phyloP scores from a whole-genome alignment of 2,797 vertebrate genomes.

The Etheostoma nigrum region DNA sequence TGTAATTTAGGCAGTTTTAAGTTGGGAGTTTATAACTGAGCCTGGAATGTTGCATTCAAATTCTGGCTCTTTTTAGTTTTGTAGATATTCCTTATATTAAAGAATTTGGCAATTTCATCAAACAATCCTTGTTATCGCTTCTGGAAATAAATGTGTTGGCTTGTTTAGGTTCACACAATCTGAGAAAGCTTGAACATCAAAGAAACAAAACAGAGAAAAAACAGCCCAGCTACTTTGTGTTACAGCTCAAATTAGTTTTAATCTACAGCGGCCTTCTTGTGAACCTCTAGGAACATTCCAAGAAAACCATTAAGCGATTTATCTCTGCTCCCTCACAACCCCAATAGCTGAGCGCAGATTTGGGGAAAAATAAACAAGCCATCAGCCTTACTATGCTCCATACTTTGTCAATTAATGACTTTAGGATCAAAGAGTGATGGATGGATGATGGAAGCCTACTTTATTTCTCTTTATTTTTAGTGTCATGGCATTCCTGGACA shows the following conservation, averaged over 20 bases:
- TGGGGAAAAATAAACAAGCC: constrained; percentile 77
- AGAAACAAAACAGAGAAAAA: constrained; percentile 19
- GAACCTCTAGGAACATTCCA: constrained; percentile 79
- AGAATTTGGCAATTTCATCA: constrained; percentile 14
- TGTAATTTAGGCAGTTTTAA: not conserved
- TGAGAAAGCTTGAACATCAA: constrained; percentile 42
- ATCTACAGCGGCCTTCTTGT: constrained; percentile 69
- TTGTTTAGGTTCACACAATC: constrained; percentile 23
- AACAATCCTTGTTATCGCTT: constrained; percentile 17
- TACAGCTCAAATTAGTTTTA: constrained; percentile 60
- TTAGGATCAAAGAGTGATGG: constrained; percentile 31
- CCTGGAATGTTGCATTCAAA: constrained; percentile 4
- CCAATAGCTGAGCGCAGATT: constrained; percentile 53
- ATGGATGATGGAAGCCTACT: constrained; percentile 39
- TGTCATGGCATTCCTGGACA: constrained; percentile 41
- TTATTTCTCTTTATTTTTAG: constrained; percentile 21
- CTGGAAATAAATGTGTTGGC: constrained; percentile 40
- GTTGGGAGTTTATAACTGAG: not conserved
- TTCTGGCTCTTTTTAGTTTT: not conserved
- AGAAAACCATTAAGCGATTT: constrained; percentile 80
- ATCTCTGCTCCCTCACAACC: constrained; percentile 71
- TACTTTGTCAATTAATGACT: constrained; percentile 51
- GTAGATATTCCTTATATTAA: not conserved
- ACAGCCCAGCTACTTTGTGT: constrained; percentile 36
- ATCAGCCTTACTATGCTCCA: constrained; percentile 57